A percentile compares a stretch with the other conserved stretches of the same genome.
phyloP scores from a whole-genome alignment of 53 echinoderm and acorn worm genomes.

The Glandiceps talaboti region DNA sequence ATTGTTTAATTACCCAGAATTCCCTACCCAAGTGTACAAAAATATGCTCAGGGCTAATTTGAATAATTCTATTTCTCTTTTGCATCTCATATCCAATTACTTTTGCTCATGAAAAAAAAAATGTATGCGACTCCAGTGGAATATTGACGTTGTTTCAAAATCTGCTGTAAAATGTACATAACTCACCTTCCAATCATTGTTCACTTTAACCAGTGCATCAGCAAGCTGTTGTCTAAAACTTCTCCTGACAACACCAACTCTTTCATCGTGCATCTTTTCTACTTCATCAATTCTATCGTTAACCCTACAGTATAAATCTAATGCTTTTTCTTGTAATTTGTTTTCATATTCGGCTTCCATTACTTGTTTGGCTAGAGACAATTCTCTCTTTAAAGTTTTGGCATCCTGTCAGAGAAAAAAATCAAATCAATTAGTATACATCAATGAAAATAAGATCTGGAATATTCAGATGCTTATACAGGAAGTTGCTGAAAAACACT shows the following conservation, averaged over 20 bases:
- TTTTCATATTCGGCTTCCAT: slow-evolving; percentile 95
- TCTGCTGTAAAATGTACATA: neutral
- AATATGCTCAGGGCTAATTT: no score
- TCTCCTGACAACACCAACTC: slow-evolving; percentile 71
- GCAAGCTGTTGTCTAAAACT: slow-evolving; percentile 87
- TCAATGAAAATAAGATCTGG: no score
- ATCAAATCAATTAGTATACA: no score
- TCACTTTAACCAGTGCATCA: slow-evolving; percentile 69
- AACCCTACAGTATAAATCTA: slow-evolving; percentile 84
- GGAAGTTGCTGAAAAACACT: no score
- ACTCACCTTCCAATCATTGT: slow-evolving; percentile 92
- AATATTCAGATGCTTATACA: no score
- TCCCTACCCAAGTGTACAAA: no score
- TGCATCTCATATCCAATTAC: no score
- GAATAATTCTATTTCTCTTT: no score
- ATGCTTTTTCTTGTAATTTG: slow-evolving; percentile 84
- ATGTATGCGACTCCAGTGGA: no score
- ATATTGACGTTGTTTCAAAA: no score
- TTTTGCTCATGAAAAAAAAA: no score
- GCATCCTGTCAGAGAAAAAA: slow-evolving; percentile 47
- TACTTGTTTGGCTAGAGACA: slow-evolving; percentile 80
- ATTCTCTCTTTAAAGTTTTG: slow-evolving; percentile 69
- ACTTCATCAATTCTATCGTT: slow-evolving; percentile 79
- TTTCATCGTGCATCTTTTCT: slow-evolving; percentile 75
- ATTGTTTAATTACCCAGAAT: no score